Evolutionary conservation across 2,888 invertebrate genomes (phyloP).

Genomic region (Drosophila colorata): DNA sequence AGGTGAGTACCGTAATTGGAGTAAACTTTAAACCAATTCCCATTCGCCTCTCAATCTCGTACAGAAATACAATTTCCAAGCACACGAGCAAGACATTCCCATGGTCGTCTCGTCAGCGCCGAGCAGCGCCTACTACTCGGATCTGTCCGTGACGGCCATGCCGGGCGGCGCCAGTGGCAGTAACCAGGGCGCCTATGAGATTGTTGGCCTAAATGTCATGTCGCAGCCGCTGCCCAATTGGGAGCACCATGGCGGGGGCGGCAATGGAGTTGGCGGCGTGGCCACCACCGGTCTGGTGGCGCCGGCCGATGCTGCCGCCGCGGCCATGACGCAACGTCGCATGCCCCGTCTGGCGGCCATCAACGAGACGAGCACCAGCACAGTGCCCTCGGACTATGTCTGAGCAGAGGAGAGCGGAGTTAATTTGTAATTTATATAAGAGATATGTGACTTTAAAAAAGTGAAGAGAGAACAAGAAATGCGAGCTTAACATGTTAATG

Average conservation of each 20-base stretch:
- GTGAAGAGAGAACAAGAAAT: constrained; percentile 38
- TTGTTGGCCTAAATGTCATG: constrained; percentile 87
- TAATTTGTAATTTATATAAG: constrained; percentile 46
- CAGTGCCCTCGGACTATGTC: constrained; percentile 88
- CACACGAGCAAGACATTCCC: constrained; percentile 86
- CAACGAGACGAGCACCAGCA: constrained; percentile 87
- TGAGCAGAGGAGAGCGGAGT: constrained; percentile 56
- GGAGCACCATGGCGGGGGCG: constrained; percentile 80
- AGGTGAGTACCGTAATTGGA: constrained; percentile 62
- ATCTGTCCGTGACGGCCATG: constrained; percentile 87
- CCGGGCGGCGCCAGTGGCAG: constrained; percentile 83
- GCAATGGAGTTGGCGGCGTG: constrained; percentile 30
- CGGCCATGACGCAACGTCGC: constrained; percentile 82
- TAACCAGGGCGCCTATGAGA: constrained; percentile 87
- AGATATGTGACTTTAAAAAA: constrained; percentile 59
- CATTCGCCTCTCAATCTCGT: background rate
- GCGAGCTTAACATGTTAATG: constrained; percentile 66
- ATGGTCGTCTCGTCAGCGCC: constrained; percentile 88
- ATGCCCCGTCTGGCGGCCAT: constrained; percentile 86
- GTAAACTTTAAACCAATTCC: background rate
- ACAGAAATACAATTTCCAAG: constrained; percentile 84
- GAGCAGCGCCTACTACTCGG: constrained; percentile 91
- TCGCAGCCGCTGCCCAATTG: constrained; percentile 85
- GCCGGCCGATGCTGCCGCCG: constrained; percentile 37
- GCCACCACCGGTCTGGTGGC: constrained; percentile 53